A percentile compares a stretch with the other conserved stretches of the same genome.
Conservation (phyloP, 2,113 vertebrate species). For the Actenoides hombroni region DNA sequence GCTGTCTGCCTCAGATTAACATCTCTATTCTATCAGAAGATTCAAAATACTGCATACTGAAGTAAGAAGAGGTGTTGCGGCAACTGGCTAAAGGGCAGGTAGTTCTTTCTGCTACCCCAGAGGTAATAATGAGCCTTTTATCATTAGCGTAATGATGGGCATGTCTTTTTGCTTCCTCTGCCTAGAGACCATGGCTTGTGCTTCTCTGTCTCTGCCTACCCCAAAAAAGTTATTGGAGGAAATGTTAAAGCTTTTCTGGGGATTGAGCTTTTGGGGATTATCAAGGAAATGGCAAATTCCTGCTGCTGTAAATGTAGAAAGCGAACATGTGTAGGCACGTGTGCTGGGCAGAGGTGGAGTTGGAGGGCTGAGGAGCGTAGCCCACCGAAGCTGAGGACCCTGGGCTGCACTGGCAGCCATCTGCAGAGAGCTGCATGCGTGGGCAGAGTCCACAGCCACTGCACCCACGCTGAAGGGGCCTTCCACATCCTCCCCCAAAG, state of each 20-base stretch:
- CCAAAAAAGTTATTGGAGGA: neutral
- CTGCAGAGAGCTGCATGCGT: neutral
- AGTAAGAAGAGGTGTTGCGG: neutral
- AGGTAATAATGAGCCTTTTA: neutral
- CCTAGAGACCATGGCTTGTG: neutral
- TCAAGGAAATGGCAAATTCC: neutral
- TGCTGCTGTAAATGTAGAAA: neutral
- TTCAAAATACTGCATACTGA: neutral
- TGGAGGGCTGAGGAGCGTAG: neutral
- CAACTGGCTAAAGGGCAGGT: neutral
- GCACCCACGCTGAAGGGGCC: rapidly evolving
- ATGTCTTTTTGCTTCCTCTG: neutral
- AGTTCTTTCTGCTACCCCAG: neutral
- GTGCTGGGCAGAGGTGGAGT: neutral
- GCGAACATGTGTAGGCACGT: rapidly evolving
- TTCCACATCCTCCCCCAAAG: neutral
- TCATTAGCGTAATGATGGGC: neutral
- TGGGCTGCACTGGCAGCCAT: no score
- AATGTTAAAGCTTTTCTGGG: neutral
- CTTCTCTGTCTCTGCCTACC: neutral
- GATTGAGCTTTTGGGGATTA: neutral
- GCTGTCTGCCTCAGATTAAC: neutral
- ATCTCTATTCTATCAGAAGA: neutral
- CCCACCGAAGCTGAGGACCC: neutral
- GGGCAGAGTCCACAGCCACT: neutral